Evolutionary conservation across 2,888 invertebrate genomes (phyloP), one percentile per base, ranked within the genome.

Genomic region (Phrixothrix hirtus): DNA sequence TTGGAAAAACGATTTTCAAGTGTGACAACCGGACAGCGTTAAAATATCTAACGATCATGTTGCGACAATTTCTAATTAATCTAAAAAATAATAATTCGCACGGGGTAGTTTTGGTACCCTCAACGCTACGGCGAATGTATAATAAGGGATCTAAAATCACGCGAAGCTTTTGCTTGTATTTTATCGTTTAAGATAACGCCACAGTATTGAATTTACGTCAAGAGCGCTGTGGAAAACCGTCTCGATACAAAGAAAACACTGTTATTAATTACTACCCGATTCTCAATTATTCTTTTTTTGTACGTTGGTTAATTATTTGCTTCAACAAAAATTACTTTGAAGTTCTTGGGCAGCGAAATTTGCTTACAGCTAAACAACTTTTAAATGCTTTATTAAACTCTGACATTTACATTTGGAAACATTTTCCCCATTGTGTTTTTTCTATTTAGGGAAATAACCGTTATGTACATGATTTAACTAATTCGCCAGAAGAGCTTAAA

Each of bases 201-300:
- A 49, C 49, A 45, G 58, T 60, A 62, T 60, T 58, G 60, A 60
- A 58, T 62, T 59, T 62, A 55, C 57, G 58, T 61, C 61, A 61
- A 60, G 58, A 57, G 50, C 48, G 47, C 44, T 41, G 50, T 45
- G 52, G 52, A 58, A 55, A 58, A 55, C 51, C 51, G 45, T 49
- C 49, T 41, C 49, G 54, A 48, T 55, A 55, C 54, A 55, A 55
- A 55, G 54, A 55, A 55, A 55, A 55, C 54, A 45, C 54, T 45
- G 58, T 59, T 56, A 59, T 59, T 59, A 59, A 59, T 59, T 59
- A 59, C 54, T 46, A 43, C 56, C 54, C 58, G 56, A 59, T 59
- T 59, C 43, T 56, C 58, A 51, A 56, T 58, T 56, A 56, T 59
- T 56, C 54, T 55, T 55, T 55, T 45, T 55, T 51, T 49, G 45